phyloP scores from a whole-genome alignment of 2,888 invertebrate species.

The Erebia palarica region DNA sequence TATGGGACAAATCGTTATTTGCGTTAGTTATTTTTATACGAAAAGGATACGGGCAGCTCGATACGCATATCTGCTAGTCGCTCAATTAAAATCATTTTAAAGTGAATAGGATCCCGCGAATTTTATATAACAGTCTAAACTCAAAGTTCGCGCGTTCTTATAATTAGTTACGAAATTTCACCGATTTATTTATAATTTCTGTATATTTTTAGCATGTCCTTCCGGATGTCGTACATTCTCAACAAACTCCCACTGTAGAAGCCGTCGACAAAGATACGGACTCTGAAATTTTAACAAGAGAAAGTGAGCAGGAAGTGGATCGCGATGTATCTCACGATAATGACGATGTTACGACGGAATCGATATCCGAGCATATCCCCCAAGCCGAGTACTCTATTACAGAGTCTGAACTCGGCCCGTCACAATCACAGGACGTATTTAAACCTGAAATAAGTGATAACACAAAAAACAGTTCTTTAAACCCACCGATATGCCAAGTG shows the following conservation, averaged over 20 bases:
- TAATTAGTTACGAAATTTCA: constrained; percentile 30
- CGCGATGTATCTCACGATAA: constrained; percentile 41
- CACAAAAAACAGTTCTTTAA: constrained; percentile 51
- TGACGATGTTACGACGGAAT: constrained; percentile 63
- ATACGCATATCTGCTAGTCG: background rate
- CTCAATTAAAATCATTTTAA: background rate
- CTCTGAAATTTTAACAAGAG: constrained; percentile 50
- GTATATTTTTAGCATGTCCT: constrained; percentile 81
- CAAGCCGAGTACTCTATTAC: constrained; percentile 63
- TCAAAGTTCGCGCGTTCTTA: constrained; percentile 20
- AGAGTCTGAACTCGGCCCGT: constrained; percentile 53
- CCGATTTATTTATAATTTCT: constrained; percentile 56
- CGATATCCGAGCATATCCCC: constrained; percentile 74
- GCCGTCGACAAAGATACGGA: constrained; percentile 53
- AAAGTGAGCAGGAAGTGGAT: constrained; percentile 37
- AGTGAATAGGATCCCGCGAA: background rate
- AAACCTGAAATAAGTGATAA: constrained; percentile 46
- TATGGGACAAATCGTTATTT: constrained; percentile 1
- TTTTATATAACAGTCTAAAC: background rate
- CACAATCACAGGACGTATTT: constrained; percentile 49
- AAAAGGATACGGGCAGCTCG: constrained; percentile 12
- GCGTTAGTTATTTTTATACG: constrained; percentile 40
- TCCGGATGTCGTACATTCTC: constrained; percentile 81
- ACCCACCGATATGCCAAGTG: constrained; percentile 50
- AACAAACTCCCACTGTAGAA: constrained; percentile 68